These are phyloP conservation scores for Chloromyia formosa DNA, from an alignment of 2,888 invertebrate genomes.

Conservation along the genomic window DNA sequence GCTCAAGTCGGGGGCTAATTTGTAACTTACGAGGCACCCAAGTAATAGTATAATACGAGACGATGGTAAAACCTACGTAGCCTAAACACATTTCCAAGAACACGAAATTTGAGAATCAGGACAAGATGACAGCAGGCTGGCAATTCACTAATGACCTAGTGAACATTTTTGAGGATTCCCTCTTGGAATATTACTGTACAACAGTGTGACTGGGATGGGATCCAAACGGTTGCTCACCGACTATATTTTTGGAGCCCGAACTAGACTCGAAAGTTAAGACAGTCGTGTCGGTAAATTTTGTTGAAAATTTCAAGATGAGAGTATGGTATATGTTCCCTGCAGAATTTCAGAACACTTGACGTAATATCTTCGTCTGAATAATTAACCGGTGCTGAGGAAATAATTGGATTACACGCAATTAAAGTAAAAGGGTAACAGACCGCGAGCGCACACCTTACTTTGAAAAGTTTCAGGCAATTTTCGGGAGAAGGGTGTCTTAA, in stretches of 20 bases:
- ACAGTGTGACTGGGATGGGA: neutral
- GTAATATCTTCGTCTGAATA: too few relatives aligned
- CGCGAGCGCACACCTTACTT: too few relatives aligned
- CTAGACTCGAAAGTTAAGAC: neutral
- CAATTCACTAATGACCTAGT: slow-evolving; percentile 7
- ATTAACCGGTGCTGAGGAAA: too few relatives aligned
- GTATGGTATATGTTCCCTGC: neutral
- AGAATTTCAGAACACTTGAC: too few relatives aligned
- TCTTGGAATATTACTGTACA: neutral
- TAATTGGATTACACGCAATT: too few relatives aligned
- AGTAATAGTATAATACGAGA: neutral
- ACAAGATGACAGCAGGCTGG: neutral
- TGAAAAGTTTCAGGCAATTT: too few relatives aligned
- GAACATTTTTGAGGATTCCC: neutral
- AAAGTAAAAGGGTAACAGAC: too few relatives aligned
- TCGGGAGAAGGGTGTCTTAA: too few relatives aligned
- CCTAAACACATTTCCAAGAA: too few relatives aligned
- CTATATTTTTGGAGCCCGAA: neutral
- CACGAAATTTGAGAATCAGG: neutral
- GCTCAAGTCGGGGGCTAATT: neutral
- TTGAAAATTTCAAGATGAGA: neutral
- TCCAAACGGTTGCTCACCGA: neutral
- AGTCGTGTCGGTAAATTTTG: neutral
- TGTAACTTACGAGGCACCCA: neutral
- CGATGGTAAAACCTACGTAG: too few relatives aligned